These are phyloP conservation scores for Anniella stebbinsi DNA, from an alignment of 2,797 vertebrate species.

Conservation along the genomic window DNA sequence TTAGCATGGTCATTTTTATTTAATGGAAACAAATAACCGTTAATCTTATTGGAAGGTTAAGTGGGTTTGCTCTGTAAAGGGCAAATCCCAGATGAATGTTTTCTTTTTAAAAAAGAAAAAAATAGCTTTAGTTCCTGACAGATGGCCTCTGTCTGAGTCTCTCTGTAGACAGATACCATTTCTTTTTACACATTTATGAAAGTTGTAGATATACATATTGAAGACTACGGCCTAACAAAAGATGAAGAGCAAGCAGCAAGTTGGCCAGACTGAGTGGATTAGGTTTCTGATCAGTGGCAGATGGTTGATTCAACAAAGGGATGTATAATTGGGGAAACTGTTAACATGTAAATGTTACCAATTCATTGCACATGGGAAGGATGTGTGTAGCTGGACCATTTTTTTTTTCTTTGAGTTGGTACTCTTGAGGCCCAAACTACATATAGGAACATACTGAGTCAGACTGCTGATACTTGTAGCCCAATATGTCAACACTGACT, in stretches of 20 bases:
- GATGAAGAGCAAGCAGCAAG: slow-evolving; percentile 77
- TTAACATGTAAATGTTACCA: slow-evolving; percentile 70
- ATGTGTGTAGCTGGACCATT: slow-evolving; percentile 9
- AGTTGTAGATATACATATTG: slow-evolving; percentile 83
- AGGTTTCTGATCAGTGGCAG: slow-evolving; percentile 81
- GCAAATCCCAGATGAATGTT: slow-evolving; percentile 83
- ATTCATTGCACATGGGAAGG: slow-evolving; percentile 59
- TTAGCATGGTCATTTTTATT: slow-evolving; percentile 85
- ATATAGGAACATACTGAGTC: too few relatives aligned
- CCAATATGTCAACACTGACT: too few relatives aligned
- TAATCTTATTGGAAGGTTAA: slow-evolving; percentile 87
- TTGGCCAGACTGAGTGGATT: slow-evolving; percentile 77
- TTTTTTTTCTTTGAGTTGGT: neutral
- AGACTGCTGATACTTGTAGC: too few relatives aligned
- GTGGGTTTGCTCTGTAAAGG: slow-evolving; percentile 83
- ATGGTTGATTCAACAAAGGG: slow-evolving; percentile 79
- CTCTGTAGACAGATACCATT: slow-evolving; percentile 81
- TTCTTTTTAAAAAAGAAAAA: slow-evolving; percentile 60
- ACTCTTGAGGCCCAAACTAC: neutral
- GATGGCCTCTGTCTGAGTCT: slow-evolving; percentile 85
- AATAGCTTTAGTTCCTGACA: slow-evolving; percentile 81
- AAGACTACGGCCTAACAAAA: slow-evolving; percentile 76
- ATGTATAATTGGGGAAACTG: slow-evolving; percentile 75
- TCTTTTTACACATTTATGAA: slow-evolving; percentile 85
- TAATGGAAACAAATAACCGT: slow-evolving; percentile 85